Conservation (phyloP, 2,888 invertebrate species). For the Stenodera caucasica region DNA sequence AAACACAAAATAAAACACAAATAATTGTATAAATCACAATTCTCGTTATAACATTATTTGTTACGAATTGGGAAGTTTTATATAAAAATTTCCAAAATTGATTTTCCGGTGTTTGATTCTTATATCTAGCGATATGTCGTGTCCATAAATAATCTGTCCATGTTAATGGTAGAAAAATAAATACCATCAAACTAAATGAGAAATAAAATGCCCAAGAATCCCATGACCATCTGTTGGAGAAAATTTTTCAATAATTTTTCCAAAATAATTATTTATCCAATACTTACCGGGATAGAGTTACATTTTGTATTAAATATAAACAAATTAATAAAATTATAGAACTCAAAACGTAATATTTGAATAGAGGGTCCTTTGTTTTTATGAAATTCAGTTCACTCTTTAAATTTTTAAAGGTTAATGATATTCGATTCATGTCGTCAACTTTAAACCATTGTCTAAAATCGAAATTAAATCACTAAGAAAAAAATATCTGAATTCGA, state of each 20-base stretch:
- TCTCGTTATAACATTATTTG: conserved; percentile 65
- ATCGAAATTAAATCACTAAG: conserved; percentile 34
- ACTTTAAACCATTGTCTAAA: conserved; percentile 69
- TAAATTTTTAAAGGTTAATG: conserved; percentile 66
- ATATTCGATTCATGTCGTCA: conserved; percentile 63
- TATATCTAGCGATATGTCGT: conserved; percentile 47
- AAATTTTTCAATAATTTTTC: conserved; percentile 12
- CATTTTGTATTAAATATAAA: conserved; percentile 64
- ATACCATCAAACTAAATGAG: conserved; percentile 56
- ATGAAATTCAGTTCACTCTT: conserved; percentile 73
- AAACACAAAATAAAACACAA: conserved; percentile 64
- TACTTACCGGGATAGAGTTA: conserved; percentile 61
- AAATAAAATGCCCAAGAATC: conserved; percentile 58
- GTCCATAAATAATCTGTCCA: conserved; percentile 79
- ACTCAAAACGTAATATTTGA: conserved; percentile 76
- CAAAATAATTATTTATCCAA: conserved; percentile 18
- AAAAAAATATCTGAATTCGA: too few species aligned
- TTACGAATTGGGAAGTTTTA: conserved; percentile 63
- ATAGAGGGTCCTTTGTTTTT: conserved; percentile 76
- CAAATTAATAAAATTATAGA: conserved; percentile 63
- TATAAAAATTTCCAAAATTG: conserved; percentile 61
- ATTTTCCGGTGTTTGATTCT: conserved; percentile 62
- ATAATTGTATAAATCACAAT: conserved; percentile 69
- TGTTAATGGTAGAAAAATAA: conserved; percentile 67
- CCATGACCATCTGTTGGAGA: conserved; percentile 43